These are phyloP conservation scores for Parnassius mnemosyne DNA, from an alignment of 2,888 invertebrate genomes.

Conservation along the genomic window DNA sequence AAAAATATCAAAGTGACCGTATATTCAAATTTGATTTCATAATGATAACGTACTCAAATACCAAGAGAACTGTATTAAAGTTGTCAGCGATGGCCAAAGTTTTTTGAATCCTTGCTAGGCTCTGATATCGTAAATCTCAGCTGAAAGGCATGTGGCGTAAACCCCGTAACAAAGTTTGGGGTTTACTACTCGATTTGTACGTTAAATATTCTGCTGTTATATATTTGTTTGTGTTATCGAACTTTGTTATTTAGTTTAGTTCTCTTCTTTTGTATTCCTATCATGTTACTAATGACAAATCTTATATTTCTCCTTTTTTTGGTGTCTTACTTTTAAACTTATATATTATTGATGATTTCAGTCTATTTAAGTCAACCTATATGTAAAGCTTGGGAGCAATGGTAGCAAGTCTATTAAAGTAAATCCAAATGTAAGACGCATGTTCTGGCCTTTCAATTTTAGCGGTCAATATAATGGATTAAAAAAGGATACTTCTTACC, in stretches of 20 bases:
- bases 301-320: too few relatives aligned
- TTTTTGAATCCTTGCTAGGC: conserved; percentile 50
- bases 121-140: conserved; percentile 43
- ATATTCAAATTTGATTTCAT: conserved; percentile 37
- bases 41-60: conserved; percentile 54
- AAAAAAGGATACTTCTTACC: too few relatives aligned
- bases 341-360: too few relatives aligned
- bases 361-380: too few relatives aligned
- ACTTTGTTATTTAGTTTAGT: neutral
- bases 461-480: too few relatives aligned
- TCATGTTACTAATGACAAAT: too few relatives aligned
- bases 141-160: conserved; percentile 48
- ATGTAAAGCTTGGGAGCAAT: too few relatives aligned
- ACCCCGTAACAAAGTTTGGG: conserved; percentile 31
- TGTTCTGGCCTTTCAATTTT: too few relatives aligned
- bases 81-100: conserved; percentile 56
- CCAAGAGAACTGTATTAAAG: conserved; percentile 62
- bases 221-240: neutral
- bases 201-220: neutral
- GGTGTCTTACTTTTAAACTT: too few relatives aligned
- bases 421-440: too few relatives aligned
- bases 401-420: too few relatives aligned
- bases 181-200: conserved; percentile 32
- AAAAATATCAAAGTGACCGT: neutral
- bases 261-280: neutral